phyloP scores from a whole-genome alignment of 2,113 vertebrate species.

The Zapornia atra region DNA sequence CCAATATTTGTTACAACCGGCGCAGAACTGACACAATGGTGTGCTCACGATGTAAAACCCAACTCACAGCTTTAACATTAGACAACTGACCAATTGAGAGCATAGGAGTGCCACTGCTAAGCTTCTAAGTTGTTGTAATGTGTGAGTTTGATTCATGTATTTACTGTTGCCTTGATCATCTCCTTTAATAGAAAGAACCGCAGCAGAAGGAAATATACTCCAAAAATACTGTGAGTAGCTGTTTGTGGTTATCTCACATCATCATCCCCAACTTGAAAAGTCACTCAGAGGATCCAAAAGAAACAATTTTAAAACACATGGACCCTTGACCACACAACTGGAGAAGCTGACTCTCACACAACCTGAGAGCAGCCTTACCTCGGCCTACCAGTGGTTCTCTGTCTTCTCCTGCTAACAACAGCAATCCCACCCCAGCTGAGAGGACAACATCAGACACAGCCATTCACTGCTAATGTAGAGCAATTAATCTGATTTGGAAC shows the following conservation, averaged over 20 bases:
- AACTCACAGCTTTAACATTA: neutral
- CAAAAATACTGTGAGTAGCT: slow-evolving; percentile 1
- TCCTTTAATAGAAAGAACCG: neutral
- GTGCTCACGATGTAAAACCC: neutral
- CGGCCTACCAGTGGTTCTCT: rapidly evolving
- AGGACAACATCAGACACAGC: neutral
- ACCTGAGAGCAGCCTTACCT: neutral
- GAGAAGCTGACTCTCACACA: neutral
- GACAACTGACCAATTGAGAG: neutral
- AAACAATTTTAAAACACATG: neutral
- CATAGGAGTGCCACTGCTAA: neutral
- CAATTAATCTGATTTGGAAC: neutral
- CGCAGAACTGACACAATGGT: neutral
- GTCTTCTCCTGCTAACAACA: neutral
- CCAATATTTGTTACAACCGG: neutral
- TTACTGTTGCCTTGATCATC: neutral
- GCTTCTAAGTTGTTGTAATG: neutral
- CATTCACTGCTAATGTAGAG: neutral
- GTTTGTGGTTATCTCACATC: slow-evolving; percentile 58
- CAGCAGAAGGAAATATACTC: neutral
- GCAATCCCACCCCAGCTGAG: neutral
- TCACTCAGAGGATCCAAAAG: neutral
- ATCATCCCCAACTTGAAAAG: neutral
- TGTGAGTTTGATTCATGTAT: neutral
- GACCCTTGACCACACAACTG: neutral